phyloP scores from a whole-genome alignment of 2,888 invertebrate genomes.

The Ichneumoninae sp. region DNA sequence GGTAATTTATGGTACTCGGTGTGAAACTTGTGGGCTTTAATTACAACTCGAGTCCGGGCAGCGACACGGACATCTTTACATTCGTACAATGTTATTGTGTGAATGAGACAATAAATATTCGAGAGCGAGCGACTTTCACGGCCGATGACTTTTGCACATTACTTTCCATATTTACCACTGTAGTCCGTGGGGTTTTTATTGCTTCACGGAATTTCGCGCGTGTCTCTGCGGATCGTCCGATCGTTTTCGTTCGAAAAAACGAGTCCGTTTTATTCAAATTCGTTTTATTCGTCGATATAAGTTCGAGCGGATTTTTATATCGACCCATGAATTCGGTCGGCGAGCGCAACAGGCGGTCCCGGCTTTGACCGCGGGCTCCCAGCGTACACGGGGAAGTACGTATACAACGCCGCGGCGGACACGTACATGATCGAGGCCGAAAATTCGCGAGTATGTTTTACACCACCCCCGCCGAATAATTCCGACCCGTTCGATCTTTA shows the following conservation, averaged over 20 bases:
- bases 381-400: slow-evolving; percentile 19
- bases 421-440: slow-evolving; percentile 44
- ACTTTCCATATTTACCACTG: not conserved
- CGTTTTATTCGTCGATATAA: not conserved
- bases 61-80: not conserved
- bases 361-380: slow-evolving; percentile 22
- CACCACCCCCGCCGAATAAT: slow-evolving; percentile 59
- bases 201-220: slow-evolving; percentile 6
- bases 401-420: slow-evolving; percentile 22
- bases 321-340: slow-evolving; percentile 54
- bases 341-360: slow-evolving; percentile 60
- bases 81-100: not conserved
- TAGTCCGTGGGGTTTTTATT: not conserved
- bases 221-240: slow-evolving; percentile 32
- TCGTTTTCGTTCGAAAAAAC: slow-evolving; percentile 1
- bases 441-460: slow-evolving; percentile 54
- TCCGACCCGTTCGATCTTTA: slow-evolving; percentile 56
- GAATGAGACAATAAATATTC: not conserved
- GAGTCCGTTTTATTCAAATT: slow-evolving; percentile 1
- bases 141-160: not conserved
- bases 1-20: slow-evolving; percentile 5
- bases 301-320: slow-evolving; percentile 45
- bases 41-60: not conserved
- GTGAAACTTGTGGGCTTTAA: too few relatives aligned
- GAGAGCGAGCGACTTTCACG: not conserved